These are phyloP conservation scores for Ceyx melanurus DNA, from an alignment of 2,113 vertebrate species.

Conservation along the genomic window DNA sequence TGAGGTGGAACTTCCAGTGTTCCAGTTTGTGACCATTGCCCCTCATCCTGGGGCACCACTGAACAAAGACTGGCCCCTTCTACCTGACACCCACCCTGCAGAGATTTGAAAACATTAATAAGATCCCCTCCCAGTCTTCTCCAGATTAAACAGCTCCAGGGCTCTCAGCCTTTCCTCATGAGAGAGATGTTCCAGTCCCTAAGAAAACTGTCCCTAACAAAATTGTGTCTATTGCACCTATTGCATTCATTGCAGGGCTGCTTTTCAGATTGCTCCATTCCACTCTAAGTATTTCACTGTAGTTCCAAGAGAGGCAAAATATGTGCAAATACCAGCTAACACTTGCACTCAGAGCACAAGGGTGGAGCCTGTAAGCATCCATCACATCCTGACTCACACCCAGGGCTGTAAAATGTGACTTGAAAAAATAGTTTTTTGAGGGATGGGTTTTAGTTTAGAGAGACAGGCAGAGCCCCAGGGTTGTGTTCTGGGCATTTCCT, in stretches of 20 bases:
- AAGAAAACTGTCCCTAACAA: not conserved
- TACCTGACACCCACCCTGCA: too few relatives aligned
- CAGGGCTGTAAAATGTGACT: conserved; percentile 10
- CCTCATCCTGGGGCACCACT: too few relatives aligned
- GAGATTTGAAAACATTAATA: too few relatives aligned
- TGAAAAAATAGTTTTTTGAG: conserved; percentile 58
- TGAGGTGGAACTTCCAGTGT: too few relatives aligned
- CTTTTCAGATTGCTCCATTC: not conserved
- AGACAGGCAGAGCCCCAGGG: conserved; percentile 68
- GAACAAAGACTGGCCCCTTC: too few relatives aligned
- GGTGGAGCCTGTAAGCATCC: not conserved
- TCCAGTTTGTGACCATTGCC: too few relatives aligned
- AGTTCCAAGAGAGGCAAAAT: not conserved
- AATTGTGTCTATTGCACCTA: not conserved
- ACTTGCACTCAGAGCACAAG: not conserved
- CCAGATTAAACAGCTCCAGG: too few relatives aligned
- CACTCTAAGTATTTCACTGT: not conserved
- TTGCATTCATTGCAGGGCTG: not conserved
- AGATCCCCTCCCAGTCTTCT: too few relatives aligned
- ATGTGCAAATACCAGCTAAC: not conserved
- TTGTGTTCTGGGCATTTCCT: conserved; percentile 71
- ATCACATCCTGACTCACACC: not conserved
- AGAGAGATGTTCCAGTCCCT: too few relatives aligned
- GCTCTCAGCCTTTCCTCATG: too few relatives aligned
- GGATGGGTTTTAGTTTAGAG: conserved; percentile 71